Evolutionary conservation across 2,888 invertebrate species (phyloP).

Genomic region (Drosophila engyochracea): DNA sequence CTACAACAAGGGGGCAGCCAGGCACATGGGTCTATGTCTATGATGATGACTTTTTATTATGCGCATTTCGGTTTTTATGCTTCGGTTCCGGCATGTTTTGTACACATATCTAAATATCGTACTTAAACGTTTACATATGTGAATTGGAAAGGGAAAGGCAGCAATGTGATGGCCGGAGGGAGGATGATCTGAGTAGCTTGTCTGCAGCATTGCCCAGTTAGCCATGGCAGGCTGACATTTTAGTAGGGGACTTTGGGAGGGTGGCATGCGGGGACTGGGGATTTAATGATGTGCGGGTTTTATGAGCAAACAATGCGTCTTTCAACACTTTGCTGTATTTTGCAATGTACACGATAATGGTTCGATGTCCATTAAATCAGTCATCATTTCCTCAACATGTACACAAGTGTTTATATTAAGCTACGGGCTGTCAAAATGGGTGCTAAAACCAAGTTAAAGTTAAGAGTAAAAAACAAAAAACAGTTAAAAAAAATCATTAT

Average conservation of each 20-base stretch:
- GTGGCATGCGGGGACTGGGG: conserved; percentile 11
- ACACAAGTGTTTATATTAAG: conserved; percentile 29
- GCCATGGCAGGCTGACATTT: conserved; percentile 23
- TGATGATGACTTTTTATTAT: conserved; percentile 78
- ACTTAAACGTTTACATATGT: conserved; percentile 77
- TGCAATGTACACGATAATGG: conserved; percentile 71
- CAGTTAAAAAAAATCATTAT: not conserved
- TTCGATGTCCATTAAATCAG: conserved; percentile 73
- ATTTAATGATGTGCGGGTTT: conserved; percentile 75
- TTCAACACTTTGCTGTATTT: conserved; percentile 62
- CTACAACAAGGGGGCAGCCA: conserved; percentile 7
- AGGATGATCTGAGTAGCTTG: conserved; percentile 36
- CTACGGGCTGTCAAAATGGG: conserved; percentile 15
- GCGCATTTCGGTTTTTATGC: conserved; percentile 77
- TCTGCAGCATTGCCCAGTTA: conserved; percentile 27
- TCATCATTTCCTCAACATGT: conserved; percentile 56
- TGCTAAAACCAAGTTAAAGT: conserved; percentile 35
- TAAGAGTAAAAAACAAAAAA: conserved; percentile 6
- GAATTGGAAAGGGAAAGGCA: conserved; percentile 10
- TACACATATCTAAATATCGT: conserved; percentile 77
- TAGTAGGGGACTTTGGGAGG: not conserved
- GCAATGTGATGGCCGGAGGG: not conserved
- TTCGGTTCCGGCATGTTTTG: conserved; percentile 76
- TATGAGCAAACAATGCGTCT: conserved; percentile 70
- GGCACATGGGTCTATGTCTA: conserved; percentile 40